Conservation (phyloP, 1,140 invertebrate species). For the Solenopsis invicta region DNA sequence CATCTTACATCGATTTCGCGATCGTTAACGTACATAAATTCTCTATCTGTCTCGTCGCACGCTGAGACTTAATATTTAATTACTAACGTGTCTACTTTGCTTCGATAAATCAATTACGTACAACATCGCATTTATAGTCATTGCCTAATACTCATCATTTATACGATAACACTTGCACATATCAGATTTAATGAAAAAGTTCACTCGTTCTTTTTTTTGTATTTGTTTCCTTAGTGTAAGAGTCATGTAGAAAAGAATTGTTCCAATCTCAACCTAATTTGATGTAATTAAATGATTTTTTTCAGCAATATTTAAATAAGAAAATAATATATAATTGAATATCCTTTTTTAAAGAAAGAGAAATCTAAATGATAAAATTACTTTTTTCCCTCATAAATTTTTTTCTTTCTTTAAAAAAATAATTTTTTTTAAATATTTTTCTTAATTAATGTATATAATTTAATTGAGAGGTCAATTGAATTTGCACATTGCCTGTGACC, state of each 20-base stretch:
- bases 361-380: neutral
- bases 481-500: neutral
- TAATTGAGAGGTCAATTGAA: neutral
- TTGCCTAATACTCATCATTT: neutral
- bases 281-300: neutral
- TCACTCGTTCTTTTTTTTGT: neutral
- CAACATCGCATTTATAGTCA: neutral
- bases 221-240: neutral
- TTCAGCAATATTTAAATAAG: neutral
- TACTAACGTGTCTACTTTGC: neutral
- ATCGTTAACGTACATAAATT: slow-evolving; percentile 28
- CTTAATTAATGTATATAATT: neutral
- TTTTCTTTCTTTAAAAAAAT: neutral
- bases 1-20: slow-evolving; percentile 38
- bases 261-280: slow-evolving; percentile 3
- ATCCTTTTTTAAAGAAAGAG: neutral
- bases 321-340: neutral
- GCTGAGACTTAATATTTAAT: slow-evolving; percentile 34
- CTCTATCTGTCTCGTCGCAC: slow-evolving; percentile 7
- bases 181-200: slow-evolving; percentile 1
- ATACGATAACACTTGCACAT: neutral
- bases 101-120: neutral
- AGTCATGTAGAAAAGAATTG: neutral
- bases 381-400: neutral
- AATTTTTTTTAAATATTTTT: slow-evolving; percentile 2